phyloP scores from a whole-genome alignment of 2,888 invertebrate genomes.

The Synanthedon vespiformis region DNA sequence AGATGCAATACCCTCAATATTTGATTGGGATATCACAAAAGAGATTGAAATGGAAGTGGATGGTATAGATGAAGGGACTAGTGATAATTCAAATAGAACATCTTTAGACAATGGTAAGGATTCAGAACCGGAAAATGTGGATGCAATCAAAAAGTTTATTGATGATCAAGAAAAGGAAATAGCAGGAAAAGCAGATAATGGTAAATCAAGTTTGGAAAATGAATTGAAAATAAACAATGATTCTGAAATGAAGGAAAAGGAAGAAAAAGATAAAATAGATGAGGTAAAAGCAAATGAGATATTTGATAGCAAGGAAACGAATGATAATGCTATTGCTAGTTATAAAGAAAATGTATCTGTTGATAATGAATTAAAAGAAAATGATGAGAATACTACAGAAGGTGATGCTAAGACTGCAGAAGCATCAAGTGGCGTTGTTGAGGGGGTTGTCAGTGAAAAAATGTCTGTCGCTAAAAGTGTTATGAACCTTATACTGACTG shows the following conservation, averaged over 20 bases:
- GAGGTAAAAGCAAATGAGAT: background rate
- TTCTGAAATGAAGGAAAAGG: background rate
- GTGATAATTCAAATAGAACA: conserved; percentile 9
- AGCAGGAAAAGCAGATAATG: conserved; percentile 1
- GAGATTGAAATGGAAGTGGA: conserved; percentile 20
- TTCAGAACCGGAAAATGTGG: conserved; percentile 46
- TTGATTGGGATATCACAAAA: conserved; percentile 65
- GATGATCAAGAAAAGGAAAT: conserved; percentile 35
- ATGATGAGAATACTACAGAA: background rate
- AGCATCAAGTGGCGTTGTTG: conserved; percentile 2
- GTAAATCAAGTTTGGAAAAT: no score
- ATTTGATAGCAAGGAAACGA: background rate
- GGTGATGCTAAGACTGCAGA: background rate
- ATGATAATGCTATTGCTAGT: background rate
- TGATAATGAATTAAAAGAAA: background rate
- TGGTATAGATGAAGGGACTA: conserved; percentile 7
- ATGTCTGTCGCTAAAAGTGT: conserved; percentile 36
- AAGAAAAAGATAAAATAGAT: background rate
- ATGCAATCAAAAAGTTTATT: conserved; percentile 48
- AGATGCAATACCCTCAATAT: conserved; percentile 80
- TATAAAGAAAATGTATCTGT: background rate
- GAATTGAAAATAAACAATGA: conserved; percentile 1
- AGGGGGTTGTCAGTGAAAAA: conserved; percentile 11
- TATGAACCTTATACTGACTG: conserved; percentile 44
- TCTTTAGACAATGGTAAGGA: conserved; percentile 25